Conservation (phyloP, 2,797 vertebrate genomes). For the Tokudaia muenninki region DNA sequence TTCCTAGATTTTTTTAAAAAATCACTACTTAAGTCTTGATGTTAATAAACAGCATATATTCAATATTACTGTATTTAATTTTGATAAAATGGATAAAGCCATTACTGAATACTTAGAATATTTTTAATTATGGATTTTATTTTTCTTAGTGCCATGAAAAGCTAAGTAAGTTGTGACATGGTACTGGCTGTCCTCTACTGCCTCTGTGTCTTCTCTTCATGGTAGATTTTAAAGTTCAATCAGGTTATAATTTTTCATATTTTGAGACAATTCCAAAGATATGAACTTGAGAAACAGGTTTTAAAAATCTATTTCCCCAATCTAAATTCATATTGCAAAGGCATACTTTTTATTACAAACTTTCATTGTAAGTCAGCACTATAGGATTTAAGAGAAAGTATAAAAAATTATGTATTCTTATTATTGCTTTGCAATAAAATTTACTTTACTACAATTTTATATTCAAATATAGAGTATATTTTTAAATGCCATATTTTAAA, state of each 20-base stretch:
- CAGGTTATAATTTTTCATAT: not conserved
- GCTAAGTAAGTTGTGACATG: not conserved
- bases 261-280: not conserved
- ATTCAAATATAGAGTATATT: not conserved
- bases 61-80: not conserved
- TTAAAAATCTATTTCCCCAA: not conserved
- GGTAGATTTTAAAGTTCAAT: not conserved
- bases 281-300: not conserved
- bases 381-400: not conserved
- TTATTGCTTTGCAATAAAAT: not conserved
- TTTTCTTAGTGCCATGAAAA: not conserved
- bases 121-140: not conserved
- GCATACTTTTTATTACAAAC: not conserved
- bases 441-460: not conserved
- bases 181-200: not conserved
- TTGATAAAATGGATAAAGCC: not conserved
- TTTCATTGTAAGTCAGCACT: not conserved
- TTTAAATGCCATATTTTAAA: slow-evolving; percentile 26
- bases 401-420: not conserved
- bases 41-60: not conserved
- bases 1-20: not conserved
- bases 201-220: not conserved
- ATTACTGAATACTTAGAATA: not conserved
- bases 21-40: not conserved
- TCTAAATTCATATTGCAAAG: not conserved